These are phyloP conservation scores for Sula dactylatra DNA, from an alignment of 2,113 vertebrate genomes.

Conservation along the genomic window DNA sequence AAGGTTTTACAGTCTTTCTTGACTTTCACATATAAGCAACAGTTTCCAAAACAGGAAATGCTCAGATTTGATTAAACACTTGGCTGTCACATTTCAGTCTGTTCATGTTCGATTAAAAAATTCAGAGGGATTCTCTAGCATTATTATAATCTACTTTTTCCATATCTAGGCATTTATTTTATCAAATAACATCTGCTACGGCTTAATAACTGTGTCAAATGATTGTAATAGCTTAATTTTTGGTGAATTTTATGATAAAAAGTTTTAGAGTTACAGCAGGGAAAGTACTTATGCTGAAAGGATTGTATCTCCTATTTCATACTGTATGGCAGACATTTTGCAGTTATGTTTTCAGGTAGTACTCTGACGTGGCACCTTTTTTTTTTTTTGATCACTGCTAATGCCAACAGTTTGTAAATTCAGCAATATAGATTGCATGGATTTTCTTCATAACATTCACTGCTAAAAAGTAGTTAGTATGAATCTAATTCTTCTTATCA, in stretches of 20 bases:
- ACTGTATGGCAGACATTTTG: background rate
- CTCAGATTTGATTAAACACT: constrained; percentile 22
- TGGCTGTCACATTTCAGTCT: constrained; percentile 25
- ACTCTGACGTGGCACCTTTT: background rate
- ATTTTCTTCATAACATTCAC: background rate
- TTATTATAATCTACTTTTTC: constrained; percentile 47
- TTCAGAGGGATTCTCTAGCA: constrained; percentile 4
- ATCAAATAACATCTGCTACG: constrained; percentile 34
- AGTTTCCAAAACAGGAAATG: background rate
- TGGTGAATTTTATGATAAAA: background rate
- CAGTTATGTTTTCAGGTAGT: background rate
- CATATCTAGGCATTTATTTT: constrained; percentile 32
- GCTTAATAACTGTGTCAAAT: constrained; percentile 43
- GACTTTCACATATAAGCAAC: background rate
- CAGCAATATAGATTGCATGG: background rate
- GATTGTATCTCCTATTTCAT: background rate
- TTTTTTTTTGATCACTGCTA: background rate
- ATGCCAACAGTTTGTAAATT: background rate
- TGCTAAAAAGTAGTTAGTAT: background rate
- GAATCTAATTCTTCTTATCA: background rate
- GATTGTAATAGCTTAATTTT: constrained; percentile 37
- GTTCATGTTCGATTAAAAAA: constrained; percentile 47
- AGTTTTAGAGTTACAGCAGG: background rate
- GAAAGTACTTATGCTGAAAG: background rate
- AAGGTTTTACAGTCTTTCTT: background rate